Base-by-base conservation (phyloP, 2,797 vertebrate genomes). In the Silurus lanzhouensis region DNA sequence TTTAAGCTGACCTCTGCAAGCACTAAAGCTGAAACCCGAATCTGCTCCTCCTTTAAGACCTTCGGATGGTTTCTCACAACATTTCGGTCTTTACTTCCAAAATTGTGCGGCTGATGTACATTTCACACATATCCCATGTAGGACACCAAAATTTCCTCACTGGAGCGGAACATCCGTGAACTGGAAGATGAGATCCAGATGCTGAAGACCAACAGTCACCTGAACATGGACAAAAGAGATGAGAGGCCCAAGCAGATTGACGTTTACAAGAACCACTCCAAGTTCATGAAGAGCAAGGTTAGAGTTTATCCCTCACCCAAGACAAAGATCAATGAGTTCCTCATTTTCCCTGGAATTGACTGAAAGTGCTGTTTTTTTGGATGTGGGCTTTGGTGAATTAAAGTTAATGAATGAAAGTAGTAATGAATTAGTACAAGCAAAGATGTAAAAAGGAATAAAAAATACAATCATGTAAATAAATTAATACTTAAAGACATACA, bases 201-300 rank as follows among this genome's bases (percentile, higher is more conserved):
- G 96, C 92, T 99, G 90, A 99, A 99, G 95, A 97, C 97, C 88
- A 97, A 96, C 61, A 97, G 97, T 91, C 92, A 97, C 91, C 92
- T 98, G 90, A 96, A 97, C 88, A 93, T 95, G 2, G 97, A 98
- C 66, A 96, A 96, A 95, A 93, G 95, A 95, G 94, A 96, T 94
- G 95, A 91, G 95, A 88, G 96, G 94, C 96, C 98, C 92, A 99
- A 97, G 93, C 98, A 99, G 92, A 97, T 98, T 94, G 98, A 99
- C 90, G 96, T 98, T 95, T 99, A 98, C 95, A 99, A 98, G 95
- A 99, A 96, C 94, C 98, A 99, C 92, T 96, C 97, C 87, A 99
- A 98, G 95, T 99, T 99, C 94, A 98, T 99, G 98, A 99, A 99
- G 95, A 96, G 94, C 84, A 99, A 99, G 98, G 98, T 99, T 81